These are phyloP conservation scores for Drosophila pseudotakahashii DNA, from an alignment of 2,888 invertebrate genomes.

Conservation along the genomic window DNA sequence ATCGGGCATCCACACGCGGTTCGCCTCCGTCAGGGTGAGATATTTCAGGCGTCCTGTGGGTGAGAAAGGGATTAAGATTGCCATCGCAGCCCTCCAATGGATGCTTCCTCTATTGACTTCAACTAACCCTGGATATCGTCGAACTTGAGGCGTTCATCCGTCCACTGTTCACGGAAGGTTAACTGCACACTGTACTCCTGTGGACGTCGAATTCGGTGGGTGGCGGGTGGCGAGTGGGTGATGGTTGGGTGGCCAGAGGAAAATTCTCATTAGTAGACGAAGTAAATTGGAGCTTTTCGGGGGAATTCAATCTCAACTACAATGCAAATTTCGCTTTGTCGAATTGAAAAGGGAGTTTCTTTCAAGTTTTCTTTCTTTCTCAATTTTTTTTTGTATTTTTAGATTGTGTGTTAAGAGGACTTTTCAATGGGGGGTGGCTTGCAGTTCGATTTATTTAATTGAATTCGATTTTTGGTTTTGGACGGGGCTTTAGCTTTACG, in stretches of 20 bases:
- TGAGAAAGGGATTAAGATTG: constrained; percentile 30
- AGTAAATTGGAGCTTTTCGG: constrained; percentile 27
- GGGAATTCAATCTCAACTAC: constrained; percentile 65
- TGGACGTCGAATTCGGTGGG: constrained; percentile 8
- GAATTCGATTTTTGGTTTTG: constrained; percentile 34
- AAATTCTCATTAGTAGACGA: constrained; percentile 52
- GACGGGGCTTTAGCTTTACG: constrained; percentile 34
- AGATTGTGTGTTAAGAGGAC: constrained; percentile 52
- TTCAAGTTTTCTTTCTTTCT: constrained; percentile 43
- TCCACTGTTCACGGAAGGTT: constrained; percentile 98
- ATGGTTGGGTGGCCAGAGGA: constrained; percentile 24
- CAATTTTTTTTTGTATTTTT: constrained; percentile 24
- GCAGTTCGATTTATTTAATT: constrained; percentile 53
- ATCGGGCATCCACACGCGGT: constrained; percentile 99
- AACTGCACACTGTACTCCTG: constrained; percentile 99
- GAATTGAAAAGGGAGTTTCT: constrained; percentile 52
- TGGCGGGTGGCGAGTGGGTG: constrained; percentile 14
- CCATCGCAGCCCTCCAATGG: too few relatives aligned
- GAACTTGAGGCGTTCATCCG: constrained; percentile 95
- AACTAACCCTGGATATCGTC: constrained; percentile 93
- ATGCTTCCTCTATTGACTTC: neutral
- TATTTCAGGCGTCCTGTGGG: constrained; percentile 92
- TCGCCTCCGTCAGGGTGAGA: constrained; percentile 96
- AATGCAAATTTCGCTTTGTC: constrained; percentile 67
- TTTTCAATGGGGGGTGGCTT: constrained; percentile 58